Evolutionary conservation across 2,797 vertebrate genomes (phyloP), one percentile per base, ranked within the genome.

Genomic region (Tolypeutes matacus): DNA sequence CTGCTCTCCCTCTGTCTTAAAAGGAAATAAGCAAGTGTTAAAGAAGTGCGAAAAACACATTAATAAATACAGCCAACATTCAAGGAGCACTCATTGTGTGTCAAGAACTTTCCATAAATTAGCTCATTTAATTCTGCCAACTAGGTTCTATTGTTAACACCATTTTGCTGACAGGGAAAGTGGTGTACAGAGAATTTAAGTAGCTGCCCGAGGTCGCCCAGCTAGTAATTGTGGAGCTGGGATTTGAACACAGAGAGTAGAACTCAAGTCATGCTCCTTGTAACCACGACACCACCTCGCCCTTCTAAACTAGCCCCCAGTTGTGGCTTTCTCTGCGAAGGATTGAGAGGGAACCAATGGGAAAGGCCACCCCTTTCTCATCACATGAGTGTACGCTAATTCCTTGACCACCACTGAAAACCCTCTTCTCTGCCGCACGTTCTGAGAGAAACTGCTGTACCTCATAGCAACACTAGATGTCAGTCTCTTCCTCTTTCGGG

Each of bases 11-110:
- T 70, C 80, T 23, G 5, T 80, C 87, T 72, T 34, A 51, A 69
- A 73, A 88, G 62, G 73, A 94, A 81, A 88, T 96, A 64, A 89
- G 27, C 92, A 90, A 67, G 56, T 53, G n/a, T 70, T 84, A 31
- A 81, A 51, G 39, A 89, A 75, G 51, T 70, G 60, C 72, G 62
- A 64, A 49, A 91, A 51, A 65, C 25, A 77, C 25, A 87, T 51
- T 53, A 39, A 36, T 81, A 86, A 88, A 93, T 36, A 94, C 12
- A 78, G 60, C 75, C 75, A 86, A 73, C 51, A 67, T 20, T 25
- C 67, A 85, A 9, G 49, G 4, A 49, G 58, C 5, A 10, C 53
- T 58, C 83, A 76, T 4, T 34, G 81, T 17, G 21, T 62, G 82
- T 6, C 6, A 34, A 29, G 31, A 21, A 49, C 77, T 36, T 70